These are phyloP conservation scores for Zoanthus sansibaricus DNA, from an alignment of 92 coral and sea anemone species.

Conservation along the genomic window DNA sequence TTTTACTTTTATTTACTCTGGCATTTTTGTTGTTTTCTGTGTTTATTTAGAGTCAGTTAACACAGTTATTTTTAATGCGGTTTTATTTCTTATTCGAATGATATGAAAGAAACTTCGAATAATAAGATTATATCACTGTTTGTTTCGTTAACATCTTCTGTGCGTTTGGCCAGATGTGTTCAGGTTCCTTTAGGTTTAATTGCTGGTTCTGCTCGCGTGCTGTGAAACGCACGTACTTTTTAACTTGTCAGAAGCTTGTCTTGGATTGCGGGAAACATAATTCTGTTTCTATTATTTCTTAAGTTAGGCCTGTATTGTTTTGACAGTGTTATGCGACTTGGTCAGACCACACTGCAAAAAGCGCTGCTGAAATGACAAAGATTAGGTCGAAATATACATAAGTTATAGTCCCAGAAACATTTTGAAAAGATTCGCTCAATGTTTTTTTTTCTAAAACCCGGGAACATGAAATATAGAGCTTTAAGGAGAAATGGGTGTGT, in stretches of 20 bases:
- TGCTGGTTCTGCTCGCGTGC: background rate
- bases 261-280: background rate
- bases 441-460: background rate
- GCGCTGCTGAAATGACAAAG: background rate
- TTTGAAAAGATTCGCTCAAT: background rate
- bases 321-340: conserved; percentile 4
- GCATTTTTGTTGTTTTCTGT: background rate
- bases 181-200: background rate
- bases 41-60: background rate
- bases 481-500: background rate
- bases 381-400: background rate
- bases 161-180: background rate
- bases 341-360: conserved; percentile 5
- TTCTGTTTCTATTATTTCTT: background rate
- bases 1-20: background rate
- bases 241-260: background rate
- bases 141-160: background rate
- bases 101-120: background rate
- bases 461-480: background rate
- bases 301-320: conserved; percentile 28
- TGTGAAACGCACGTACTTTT: background rate
- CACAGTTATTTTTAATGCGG: background rate
- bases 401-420: background rate
- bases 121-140: background rate
- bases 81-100: background rate